These are phyloP conservation scores for Crotalus viridis DNA, from an alignment of 2,113 vertebrate genomes.

Conservation along the genomic window DNA sequence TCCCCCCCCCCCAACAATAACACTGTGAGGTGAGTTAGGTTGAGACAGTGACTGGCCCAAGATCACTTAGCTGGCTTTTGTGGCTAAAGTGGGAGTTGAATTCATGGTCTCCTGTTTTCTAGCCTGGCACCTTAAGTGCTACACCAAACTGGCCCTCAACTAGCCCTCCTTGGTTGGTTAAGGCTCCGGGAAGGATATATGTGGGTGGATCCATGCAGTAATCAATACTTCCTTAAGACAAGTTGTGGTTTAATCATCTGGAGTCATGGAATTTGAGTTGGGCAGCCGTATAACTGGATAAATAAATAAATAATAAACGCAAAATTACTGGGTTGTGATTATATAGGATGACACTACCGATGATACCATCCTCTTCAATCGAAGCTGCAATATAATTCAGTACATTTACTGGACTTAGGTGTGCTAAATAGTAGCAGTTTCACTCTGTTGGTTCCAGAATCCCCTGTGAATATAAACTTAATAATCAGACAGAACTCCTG, in stretches of 20 bases:
- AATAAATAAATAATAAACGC: neutral
- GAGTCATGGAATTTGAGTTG: neutral
- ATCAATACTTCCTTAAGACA: neutral
- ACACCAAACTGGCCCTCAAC: neutral
- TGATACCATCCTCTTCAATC: neutral
- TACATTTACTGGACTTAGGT: neutral
- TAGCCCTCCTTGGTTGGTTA: neutral
- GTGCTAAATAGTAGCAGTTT: neutral
- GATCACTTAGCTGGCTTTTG: neutral
- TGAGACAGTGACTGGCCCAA: neutral
- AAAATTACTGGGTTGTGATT: neutral
- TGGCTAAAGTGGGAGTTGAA: neutral
- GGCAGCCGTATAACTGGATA: neutral
- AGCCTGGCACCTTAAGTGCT: neutral
- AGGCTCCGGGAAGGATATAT: neutral
- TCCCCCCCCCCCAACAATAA: neutral
- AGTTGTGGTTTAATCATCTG: neutral
- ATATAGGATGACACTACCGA: neutral
- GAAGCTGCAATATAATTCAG: neutral
- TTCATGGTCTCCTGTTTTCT: neutral
- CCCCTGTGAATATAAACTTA: neutral
- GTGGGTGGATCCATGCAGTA: neutral
- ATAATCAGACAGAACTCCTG: neutral
- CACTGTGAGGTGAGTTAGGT: neutral
- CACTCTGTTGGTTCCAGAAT: neutral